Base-by-base conservation (phyloP, 1,140 invertebrate species). In the Coelopa frigida region DNA sequence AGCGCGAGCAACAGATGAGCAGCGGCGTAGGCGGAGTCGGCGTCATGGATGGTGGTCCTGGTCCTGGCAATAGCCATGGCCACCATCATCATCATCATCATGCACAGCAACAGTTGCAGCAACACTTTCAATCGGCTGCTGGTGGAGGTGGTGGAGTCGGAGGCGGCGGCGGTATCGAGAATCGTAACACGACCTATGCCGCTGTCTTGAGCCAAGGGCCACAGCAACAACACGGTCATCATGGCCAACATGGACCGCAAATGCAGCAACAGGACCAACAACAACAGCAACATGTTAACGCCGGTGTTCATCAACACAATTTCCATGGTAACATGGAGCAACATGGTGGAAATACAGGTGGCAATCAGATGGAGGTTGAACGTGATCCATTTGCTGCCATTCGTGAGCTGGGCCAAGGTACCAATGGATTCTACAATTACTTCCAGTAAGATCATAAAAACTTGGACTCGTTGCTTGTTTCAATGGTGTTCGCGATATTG, bases 121-220 rank as follows among this genome's bases (percentile, higher is more conserved):
- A 46, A 21, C 43, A 49, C 17, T 48, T 46, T 31, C 39, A 52
- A 12, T 49, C 48, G 38, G 35, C 44, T 5, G 46, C 51, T 42
- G 15, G 32, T 29, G 27, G 27, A 8, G 29, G 12, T 35, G 18
- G 23, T 4, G 38, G 12, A 23, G n/a, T 31, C 7, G 27, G 2
- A n/a, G 22, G 11, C 1, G 40, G 17, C 10, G 51, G 20, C 45
- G 55, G 40, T 44, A 50, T 39, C 48, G 49, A 40, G 44, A 59
- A 36, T 41, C 52, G 44, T 55, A 55, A 50, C 49, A 70, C 70
- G 20, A 73, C 71, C 1, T 73, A 73, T 51, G 72, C 72, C 5
- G 71, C 70, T 31, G 72, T 73, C 23, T 52, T 72, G 14, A 70
- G 70, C 41, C 68, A 71, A 46, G 70, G 68, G 17, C 61, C 56